Percentiles rank a stretch among this genome's conserved stretches.
These are phyloP conservation scores for Mercenaria mercenaria DNA, from an alignment of 1,140 invertebrate species.

Conservation along the genomic window DNA sequence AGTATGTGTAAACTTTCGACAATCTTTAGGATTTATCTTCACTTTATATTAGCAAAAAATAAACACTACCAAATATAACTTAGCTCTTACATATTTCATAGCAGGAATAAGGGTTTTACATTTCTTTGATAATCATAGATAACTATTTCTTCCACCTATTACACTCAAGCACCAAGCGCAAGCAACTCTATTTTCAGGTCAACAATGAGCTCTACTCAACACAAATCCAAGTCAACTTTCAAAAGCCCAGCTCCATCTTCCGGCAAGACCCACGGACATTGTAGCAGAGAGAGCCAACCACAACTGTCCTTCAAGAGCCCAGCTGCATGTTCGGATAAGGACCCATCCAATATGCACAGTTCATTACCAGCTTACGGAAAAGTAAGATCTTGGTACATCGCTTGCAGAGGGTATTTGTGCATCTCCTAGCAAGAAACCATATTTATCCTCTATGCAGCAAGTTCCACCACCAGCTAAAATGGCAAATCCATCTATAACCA, in stretches of 20 bases:
- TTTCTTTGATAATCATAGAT: not conserved
- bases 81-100: too few relatives aligned
- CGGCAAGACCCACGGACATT: too few relatives aligned
- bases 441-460: not conserved
- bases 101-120: too few relatives aligned
- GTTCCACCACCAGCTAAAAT: not conserved
- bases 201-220: not conserved
- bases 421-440: not conserved
- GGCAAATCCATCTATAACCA: not conserved
- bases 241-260: too few relatives aligned
- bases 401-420: not conserved
- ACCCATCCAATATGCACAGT: not conserved
- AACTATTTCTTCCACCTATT: not conserved
- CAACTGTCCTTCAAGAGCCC: too few relatives aligned
- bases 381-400: too few relatives aligned
- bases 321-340: not conserved
- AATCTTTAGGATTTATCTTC: too few relatives aligned
- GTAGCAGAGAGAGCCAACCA: too few relatives aligned
- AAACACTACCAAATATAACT: too few relatives aligned
- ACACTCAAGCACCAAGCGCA: not conserved
- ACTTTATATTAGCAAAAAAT: too few relatives aligned
- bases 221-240: not conserved
- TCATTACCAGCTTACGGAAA: not conserved
- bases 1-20: too few relatives aligned
- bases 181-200: not conserved